These are phyloP conservation scores for Heterodera schachtii DNA, from an alignment of 1,140 invertebrate genomes.

Conservation along the genomic window DNA sequence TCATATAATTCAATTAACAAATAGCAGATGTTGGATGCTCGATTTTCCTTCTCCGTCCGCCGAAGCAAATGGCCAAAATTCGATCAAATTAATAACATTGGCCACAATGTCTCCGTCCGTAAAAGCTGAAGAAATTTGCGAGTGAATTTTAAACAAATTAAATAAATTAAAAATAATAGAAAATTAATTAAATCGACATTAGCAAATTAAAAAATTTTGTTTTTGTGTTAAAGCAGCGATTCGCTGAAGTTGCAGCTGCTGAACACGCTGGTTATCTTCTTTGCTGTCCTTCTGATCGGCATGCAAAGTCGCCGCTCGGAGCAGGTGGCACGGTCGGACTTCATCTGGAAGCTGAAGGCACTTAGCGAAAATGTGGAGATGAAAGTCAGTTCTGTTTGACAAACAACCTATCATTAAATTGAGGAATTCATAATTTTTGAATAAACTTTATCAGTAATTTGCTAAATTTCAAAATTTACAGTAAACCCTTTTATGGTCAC, in stretches of 20 bases:
- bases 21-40: slow-evolving; percentile 22
- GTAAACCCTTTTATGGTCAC: too few species aligned
- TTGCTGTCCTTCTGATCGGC: slow-evolving; percentile 55
- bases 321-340: slow-evolving; percentile 61
- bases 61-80: neutral
- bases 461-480: too few species aligned
- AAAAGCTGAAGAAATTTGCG: slow-evolving; percentile 49
- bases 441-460: too few species aligned
- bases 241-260: slow-evolving; percentile 49
- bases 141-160: slow-evolving; percentile 51
- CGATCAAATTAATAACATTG: slow-evolving; percentile 1
- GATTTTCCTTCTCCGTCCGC: slow-evolving; percentile 43
- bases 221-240: slow-evolving; percentile 12
- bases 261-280: slow-evolving; percentile 58
- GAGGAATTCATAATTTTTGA: too few species aligned
- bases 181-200: slow-evolving; percentile 42
- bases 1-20: too few species aligned
- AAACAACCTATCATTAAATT: too few species aligned
- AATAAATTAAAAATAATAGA: slow-evolving; percentile 35
- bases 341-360: slow-evolving; percentile 66
- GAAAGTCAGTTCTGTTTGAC: neutral
- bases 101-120: slow-evolving; percentile 3
- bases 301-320: slow-evolving; percentile 64
- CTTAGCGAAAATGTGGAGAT: slow-evolving; percentile 63
- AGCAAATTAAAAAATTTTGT: slow-evolving; percentile 8